Base-by-base conservation (phyloP, 2,113 vertebrate genomes). In the Podarcis muralis region DNA sequence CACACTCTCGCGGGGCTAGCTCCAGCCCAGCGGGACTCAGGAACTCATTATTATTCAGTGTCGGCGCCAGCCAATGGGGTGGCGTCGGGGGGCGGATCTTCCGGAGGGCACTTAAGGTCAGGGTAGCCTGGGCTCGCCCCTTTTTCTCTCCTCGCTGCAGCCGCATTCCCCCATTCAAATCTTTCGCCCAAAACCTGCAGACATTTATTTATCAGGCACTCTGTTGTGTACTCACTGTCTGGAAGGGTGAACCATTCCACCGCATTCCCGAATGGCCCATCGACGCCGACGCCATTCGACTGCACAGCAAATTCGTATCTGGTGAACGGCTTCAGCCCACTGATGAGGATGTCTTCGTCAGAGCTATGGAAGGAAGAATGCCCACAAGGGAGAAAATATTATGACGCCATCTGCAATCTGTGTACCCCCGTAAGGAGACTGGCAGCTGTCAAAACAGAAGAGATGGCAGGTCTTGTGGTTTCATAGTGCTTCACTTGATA, bases 301-400 rank as follows among this genome's bases (percentile, higher is more conserved):
- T 99, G 99, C 22, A 99, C 97, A 0, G 99, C 98, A 94, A 99
- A 98, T 96, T 99, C 98, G 0, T 99, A 99, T 40, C 97, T 98
- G 72, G 98, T 99, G 95, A 98, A 99, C 3, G 99, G 99, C 95
- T 98, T 99, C 90, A 99, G 90, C 1, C 98, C 97, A 2, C 96
- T 97, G 1, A 99, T 97, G 81, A 99, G 97, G 86, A 99, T 98
- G 94, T 98, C 98, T 96, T 98, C 98, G 88, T 97, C 97, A 13
- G 98, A 97, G 95, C 99, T 99, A 96, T 20, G 3, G 0, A 85
- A 90, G 76, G 13, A 92, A 8, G 40, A 59, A 89, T 68, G 74
- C 9, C 22, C 53, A 13, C 37, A 37, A 0, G 20, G 68, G 77
- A 43, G 68, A 72, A 30, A 27, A 35, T 4, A 0, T 40, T 25